Conservation (phyloP, 2,797 vertebrate species). For the Parauchenoglanis punctatus region DNA sequence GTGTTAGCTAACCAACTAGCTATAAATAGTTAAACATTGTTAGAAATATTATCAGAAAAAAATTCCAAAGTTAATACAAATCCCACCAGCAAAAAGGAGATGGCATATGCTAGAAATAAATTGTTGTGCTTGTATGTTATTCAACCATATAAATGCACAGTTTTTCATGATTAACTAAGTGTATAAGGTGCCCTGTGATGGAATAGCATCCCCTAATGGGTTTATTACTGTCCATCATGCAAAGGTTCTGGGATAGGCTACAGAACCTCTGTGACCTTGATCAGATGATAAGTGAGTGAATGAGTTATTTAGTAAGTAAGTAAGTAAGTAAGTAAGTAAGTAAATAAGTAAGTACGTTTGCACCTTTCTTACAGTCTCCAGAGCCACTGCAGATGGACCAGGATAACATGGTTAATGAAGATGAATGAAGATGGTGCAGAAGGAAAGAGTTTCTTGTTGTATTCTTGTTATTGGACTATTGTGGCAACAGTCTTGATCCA, state of each 20-base stretch:
- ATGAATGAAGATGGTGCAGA: not conserved
- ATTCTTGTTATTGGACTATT: not conserved
- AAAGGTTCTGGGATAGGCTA: not conserved
- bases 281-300: not conserved
- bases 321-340: not conserved
- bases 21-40: not conserved
- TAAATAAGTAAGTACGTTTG: not conserved
- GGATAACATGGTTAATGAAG: not conserved
- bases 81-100: not conserved
- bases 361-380: not conserved
- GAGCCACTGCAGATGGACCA: not conserved
- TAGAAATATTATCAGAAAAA: not conserved
- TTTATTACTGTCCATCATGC: not conserved
- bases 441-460: not conserved
- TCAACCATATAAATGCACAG: not conserved
- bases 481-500: not conserved
- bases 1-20: not conserved
- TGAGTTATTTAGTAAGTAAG: too few relatives aligned
- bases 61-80: not conserved
- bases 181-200: not conserved
- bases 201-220: not conserved
- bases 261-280: constrained; percentile 5
- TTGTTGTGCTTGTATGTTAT: not conserved
- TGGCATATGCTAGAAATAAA: not conserved
- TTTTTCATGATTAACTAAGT: not conserved